phyloP scores from a whole-genome alignment of 1,140 invertebrate genomes.

The Cepaea nemoralis region DNA sequence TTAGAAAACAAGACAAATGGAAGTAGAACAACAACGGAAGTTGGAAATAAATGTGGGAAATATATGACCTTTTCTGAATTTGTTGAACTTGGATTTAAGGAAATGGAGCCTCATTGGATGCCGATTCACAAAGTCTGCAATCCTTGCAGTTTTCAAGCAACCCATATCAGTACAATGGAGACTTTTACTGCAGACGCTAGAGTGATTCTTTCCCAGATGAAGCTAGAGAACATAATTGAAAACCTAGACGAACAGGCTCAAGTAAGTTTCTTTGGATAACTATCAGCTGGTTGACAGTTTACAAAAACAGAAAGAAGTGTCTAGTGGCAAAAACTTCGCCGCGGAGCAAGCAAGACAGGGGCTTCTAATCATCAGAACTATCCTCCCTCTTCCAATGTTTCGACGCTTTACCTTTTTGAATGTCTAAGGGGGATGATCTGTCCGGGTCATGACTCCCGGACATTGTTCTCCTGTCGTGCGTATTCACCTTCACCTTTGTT shows the following conservation, averaged over 20 bases:
- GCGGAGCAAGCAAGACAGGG: no score
- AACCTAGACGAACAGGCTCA: neutral
- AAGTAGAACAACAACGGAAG: neutral
- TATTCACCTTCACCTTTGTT: no score
- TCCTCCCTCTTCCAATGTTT: no score
- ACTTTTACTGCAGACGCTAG: neutral
- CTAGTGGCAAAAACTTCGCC: no score
- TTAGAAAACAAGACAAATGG: neutral
- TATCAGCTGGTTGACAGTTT: no score
- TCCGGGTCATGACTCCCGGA: no score
- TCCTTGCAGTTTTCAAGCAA: neutral
- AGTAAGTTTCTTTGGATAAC: neutral
- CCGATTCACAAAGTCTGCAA: slow-evolving; percentile 25
- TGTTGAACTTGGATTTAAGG: neutral
- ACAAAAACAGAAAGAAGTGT: no score
- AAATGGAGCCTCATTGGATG: slow-evolving; percentile 20
- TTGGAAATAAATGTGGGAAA: neutral
- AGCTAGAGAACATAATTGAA: neutral
- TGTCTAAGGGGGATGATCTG: no score
- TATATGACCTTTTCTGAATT: slow-evolving; percentile 20
- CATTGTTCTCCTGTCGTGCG: no score
- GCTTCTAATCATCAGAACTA: no score
- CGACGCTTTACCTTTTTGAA: no score
- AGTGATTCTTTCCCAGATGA: slow-evolving; percentile 4
- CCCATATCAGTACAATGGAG: neutral